Base-by-base conservation (phyloP, 35 echinoderm and acorn worm species). In the Lytechinus pictus region DNA sequence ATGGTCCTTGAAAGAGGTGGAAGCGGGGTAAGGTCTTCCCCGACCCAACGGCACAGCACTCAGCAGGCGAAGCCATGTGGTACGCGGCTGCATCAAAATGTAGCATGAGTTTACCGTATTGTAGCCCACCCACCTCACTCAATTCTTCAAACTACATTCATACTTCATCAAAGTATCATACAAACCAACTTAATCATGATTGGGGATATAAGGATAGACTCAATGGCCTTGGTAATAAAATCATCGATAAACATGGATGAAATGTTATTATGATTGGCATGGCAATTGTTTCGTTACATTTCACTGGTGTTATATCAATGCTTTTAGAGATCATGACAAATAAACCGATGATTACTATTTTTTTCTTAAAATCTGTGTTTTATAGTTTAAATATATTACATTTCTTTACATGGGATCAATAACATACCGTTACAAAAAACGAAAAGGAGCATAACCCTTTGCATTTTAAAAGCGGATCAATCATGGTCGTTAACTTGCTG, bases 21-120 rank as follows among this genome's bases (percentile, higher is more conserved):
- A 10, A 90, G 29, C 88, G 11, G 16, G 66, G 29, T 21, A 44
- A 90, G 88, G 29, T 21, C 88, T 90, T 33, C 88, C 88, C 88
- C 88, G 88, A 90, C 88, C 28, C 28, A 44, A 10, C 28, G 29
- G 88, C 88, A 54, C n/a, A 27, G 88, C 88, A 90, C 29, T 90
- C 88, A 90, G 88, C 88, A 33, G 33, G 88, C 9, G 24, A 6
- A 5, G 88, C 29, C 88, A 90, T 90, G 88, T 90, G 88, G 88
- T 52, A 27, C 88, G 27, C 88, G 28, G 88, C 29, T 90, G 88
- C 29, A 90, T 4, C 9, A 27, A 88, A n/a, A 88, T 88, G 5
- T 88, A 9, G 86, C 86, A 88, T 88, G 86, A 24, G 52, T 52
- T 14, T 7, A 24, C 12, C 14, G 19, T 79, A 79, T 79, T 90